Evolutionary conservation across 2,888 invertebrate species (phyloP), one percentile per base, ranked within the genome.

Genomic region (Hoplodrina ambigua): DNA sequence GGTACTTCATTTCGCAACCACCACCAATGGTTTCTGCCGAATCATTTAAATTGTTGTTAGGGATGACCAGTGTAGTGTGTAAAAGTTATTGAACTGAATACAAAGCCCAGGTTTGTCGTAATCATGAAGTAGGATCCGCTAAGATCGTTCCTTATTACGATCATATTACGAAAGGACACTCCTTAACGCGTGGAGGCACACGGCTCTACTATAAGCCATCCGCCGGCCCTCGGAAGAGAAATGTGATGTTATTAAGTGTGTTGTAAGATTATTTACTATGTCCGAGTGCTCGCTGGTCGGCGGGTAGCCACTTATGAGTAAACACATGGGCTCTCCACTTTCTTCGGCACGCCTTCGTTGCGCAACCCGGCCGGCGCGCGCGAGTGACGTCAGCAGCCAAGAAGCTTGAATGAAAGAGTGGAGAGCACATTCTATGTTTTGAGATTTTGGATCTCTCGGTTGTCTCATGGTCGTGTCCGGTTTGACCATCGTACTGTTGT

Each of bases 261-360:
- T 78, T 72, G 72, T 65, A 78, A 78, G 78, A 65, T 67, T 77
- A 77, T 72, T 76, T 72, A 72, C 81, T 64, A 64, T 66, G 72
- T 66, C 62, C 50, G 64, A 53, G 72, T 49, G 55, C 19, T 15
- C 60, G 61, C 25, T 11, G 37, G 60, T n/a, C 57, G 55, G 52
- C 53, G 11, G 8, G 58, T 17, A 59, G 17, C 80, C 62, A 67
- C 67, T 72, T 72, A 74, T 63, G 72, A 68, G 69, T 72, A 81
- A 81, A 81, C 76, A 79, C 72, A 77, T 80, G 66, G 64, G 52
- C 71, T 65, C 60, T 52, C 69, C 71, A 78, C 86, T 86, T 86
- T 86, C 86, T 86, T 86, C 71, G 84, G 61, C 86, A 73, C 86
- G 86, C 86, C 86, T 72, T 78, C 75, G 69, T 83, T 83, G 61